Base-by-base conservation (phyloP, 2,113 vertebrate genomes). In the Apaloderma vittatum region DNA sequence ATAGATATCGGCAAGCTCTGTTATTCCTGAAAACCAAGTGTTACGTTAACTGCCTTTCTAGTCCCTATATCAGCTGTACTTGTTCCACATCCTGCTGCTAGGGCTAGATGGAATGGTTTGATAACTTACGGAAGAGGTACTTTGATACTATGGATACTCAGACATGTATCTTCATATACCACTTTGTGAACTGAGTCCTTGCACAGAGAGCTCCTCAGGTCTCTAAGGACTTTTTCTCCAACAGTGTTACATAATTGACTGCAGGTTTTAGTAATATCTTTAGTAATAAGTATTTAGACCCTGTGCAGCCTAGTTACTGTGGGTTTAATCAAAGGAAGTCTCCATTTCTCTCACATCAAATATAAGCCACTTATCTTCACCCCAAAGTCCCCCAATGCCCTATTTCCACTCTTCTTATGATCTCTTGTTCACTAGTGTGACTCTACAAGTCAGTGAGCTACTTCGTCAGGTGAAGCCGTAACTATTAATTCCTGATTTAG, bases 301-400 rank as follows among this genome's bases (percentile, higher is more conserved):
- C 51, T 70, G 29, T 51, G 32, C 57, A 90, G 79, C 45, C 54
- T 68, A 73, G 79, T 92, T 83, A 76, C 63, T 54, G 19, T 13
- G 27, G 10, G 17, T 92, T 93, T 90, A 82, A 93, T 72, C 61
- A 92, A 80, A 90, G 75, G 27, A 90, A 61, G 11, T 58, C 59
- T 77, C 62, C 9, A 61, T 62, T 94, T 93, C 36, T 79, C 71
- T 86, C 46, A 52, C 66, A 83, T 37, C 49, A 93, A 76, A 90
- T n/a, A 65, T n/a, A 93, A 93, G n/a, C 15, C n/a, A 82, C 54
- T 88, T 77, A 54, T 29, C 55, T 78, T 80, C 88, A 92, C 46
- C 67, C 62, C 43, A 23, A 82, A 92, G 75, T 79, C 45, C 79
- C 30, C 21, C 61, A 85, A 34, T 59, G 51, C 24, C 40, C 75